Percentiles rank a stretch among this genome's conserved stretches.
These are phyloP conservation scores for Sebastes minor DNA, from an alignment of 2,797 vertebrate species.

Conservation along the genomic window DNA sequence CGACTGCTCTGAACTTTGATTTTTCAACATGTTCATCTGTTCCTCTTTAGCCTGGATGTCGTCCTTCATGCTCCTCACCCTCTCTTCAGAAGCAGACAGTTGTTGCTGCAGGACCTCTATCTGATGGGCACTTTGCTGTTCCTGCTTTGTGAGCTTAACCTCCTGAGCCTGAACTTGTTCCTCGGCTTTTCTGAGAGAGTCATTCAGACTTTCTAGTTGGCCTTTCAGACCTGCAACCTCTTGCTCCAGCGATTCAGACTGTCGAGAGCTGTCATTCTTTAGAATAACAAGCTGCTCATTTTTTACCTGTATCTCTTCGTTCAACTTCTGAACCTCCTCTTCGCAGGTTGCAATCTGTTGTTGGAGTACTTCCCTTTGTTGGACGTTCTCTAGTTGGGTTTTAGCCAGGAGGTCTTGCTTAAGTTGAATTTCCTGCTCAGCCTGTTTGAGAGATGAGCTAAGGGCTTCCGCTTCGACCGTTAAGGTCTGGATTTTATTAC, in stretches of 20 bases:
- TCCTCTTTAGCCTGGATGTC: constrained; percentile 61
- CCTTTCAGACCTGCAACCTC: constrained; percentile 40
- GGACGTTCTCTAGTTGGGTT: constrained; percentile 38
- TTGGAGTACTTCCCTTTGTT: constrained; percentile 52
- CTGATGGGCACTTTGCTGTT: constrained; percentile 40
- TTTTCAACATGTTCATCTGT: constrained; percentile 51
- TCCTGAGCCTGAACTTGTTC: constrained; percentile 42
- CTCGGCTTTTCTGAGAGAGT: constrained; percentile 47
- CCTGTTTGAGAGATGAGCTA: constrained; percentile 41
- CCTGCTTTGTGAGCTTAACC: constrained; percentile 29
- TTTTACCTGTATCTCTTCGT: constrained; percentile 41
- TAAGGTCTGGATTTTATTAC: constrained; percentile 77
- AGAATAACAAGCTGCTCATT: constrained; percentile 45
- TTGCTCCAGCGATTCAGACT: constrained; percentile 36
- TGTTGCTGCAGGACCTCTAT: constrained; percentile 45
- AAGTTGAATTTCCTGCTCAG: constrained; percentile 59
- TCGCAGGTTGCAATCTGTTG: constrained; percentile 48
- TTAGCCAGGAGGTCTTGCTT: constrained; percentile 53
- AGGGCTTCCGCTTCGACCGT: constrained; percentile 47
- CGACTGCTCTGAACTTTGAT: constrained; percentile 43
- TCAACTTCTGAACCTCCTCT: constrained; percentile 63
- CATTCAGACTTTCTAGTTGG: constrained; percentile 30
- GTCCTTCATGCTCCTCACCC: constrained; percentile 32
- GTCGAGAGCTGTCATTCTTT: constrained; percentile 20
- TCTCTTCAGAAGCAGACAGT: constrained; percentile 42